Conservation (phyloP, 1,140 invertebrate genomes). For the Cotesia vestalis region DNA sequence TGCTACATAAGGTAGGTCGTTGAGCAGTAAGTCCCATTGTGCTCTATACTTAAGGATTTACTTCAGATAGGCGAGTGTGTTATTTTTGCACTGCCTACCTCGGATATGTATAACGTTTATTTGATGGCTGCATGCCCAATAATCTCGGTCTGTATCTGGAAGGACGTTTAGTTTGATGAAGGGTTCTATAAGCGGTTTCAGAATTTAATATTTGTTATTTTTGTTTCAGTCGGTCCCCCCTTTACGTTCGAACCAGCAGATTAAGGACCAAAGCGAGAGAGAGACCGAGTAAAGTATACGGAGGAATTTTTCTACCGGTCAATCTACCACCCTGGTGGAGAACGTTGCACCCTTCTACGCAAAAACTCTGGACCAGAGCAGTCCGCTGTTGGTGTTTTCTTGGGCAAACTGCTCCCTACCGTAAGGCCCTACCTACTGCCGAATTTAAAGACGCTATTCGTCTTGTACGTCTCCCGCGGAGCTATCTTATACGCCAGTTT, state of each 20-base stretch:
- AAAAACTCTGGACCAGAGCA: constrained; percentile 21
- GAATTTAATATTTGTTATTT: constrained; percentile 14
- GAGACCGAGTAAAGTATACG: no score
- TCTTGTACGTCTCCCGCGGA: constrained; percentile 20
- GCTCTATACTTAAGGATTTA: constrained; percentile 55
- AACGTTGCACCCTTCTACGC: constrained; percentile 29
- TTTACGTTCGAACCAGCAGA: not conserved
- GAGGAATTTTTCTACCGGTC: not conserved
- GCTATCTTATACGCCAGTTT: constrained; percentile 18
- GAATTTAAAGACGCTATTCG: constrained; percentile 24
- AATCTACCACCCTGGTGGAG: not conserved
- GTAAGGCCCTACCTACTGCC: not conserved
- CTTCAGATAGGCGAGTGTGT: constrained; percentile 48
- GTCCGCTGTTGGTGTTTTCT: not conserved
- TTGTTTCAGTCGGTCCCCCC: not conserved
- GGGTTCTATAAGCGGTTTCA: constrained; percentile 62
- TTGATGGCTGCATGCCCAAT: constrained; percentile 42
- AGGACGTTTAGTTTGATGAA: constrained; percentile 62
- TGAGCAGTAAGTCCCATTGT: constrained; percentile 41
- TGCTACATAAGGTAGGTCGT: constrained; percentile 3
- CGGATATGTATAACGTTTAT: constrained; percentile 30
- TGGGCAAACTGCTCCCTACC: not conserved
- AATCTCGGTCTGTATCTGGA: constrained; percentile 54
- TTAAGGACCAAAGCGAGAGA: no score
- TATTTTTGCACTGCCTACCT: constrained; percentile 47